Conservation (phyloP, 2,113 vertebrate genomes). For the Lepidothrix coronata region DNA sequence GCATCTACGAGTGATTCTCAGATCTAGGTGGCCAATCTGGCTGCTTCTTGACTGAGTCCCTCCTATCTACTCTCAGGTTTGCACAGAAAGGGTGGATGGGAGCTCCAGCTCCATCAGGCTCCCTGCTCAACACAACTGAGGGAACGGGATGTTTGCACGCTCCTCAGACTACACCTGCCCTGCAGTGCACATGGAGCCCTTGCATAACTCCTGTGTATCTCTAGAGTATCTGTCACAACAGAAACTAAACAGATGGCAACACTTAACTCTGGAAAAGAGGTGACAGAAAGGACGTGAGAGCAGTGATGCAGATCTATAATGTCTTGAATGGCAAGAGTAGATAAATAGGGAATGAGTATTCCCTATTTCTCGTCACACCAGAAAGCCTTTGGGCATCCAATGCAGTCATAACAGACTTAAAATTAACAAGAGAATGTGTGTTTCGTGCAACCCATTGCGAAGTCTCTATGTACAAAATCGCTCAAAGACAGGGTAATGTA, state of each 20-base stretch:
- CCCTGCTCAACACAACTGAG: neutral
- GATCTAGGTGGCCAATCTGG: neutral
- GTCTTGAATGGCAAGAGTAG: neutral
- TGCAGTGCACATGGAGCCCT: neutral
- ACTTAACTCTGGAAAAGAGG: neutral
- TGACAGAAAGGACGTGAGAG: neutral
- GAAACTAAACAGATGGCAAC: neutral
- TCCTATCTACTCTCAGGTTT: neutral
- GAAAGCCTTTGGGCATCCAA: neutral
- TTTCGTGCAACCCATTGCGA: neutral
- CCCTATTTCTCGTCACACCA: neutral
- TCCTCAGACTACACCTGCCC: accelerated
- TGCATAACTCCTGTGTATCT: neutral
- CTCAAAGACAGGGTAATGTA: neutral
- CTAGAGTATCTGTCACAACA: neutral
- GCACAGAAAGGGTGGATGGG: neutral
- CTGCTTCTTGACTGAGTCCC: neutral
- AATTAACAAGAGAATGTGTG: neutral
- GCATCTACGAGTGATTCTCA: neutral
- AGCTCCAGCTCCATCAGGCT: neutral
- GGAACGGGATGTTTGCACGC: accelerated
- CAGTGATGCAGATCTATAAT: neutral
- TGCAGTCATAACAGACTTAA: neutral
- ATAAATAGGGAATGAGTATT: neutral
- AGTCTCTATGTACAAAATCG: neutral